These are phyloP conservation scores for Gymnogyps californianus DNA, from an alignment of 2,113 vertebrate species.

Conservation along the genomic window DNA sequence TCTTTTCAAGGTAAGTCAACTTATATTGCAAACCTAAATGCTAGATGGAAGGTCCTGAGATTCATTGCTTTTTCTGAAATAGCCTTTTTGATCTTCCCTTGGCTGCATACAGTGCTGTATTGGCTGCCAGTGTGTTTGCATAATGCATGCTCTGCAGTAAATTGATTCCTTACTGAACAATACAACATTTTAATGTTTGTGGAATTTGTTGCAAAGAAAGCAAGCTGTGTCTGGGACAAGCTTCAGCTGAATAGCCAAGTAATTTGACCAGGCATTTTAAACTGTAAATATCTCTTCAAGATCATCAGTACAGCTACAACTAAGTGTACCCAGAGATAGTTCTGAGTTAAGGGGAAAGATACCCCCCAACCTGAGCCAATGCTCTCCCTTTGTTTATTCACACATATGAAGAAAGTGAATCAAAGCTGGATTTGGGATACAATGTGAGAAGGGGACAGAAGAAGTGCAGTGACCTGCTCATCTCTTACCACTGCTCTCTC, in stretches of 20 bases:
- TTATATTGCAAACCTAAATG: not conserved
- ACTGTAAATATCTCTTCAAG: not conserved
- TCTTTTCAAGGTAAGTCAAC: not conserved
- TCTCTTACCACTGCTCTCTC: not conserved
- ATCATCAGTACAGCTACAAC: not conserved
- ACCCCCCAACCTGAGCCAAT: not conserved
- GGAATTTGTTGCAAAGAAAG: not conserved
- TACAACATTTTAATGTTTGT: not conserved
- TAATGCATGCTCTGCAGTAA: not conserved
- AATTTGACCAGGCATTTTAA: not conserved
- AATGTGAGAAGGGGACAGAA: not conserved
- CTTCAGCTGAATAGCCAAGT: not conserved
- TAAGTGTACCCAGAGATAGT: not conserved
- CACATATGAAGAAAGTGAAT: not conserved
- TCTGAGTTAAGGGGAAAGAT: not conserved
- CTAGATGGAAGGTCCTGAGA: not conserved
- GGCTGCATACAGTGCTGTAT: not conserved
- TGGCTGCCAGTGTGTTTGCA: not conserved
- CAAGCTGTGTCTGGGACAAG: not conserved
- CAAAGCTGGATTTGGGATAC: not conserved
- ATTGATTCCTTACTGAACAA: not conserved
- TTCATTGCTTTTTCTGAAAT: not conserved
- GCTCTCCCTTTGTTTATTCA: not conserved
- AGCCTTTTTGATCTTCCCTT: not conserved
- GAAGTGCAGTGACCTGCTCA: not conserved